These are phyloP conservation scores for Spisula solida DNA, from an alignment of 2,888 invertebrate genomes.

Conservation along the genomic window DNA sequence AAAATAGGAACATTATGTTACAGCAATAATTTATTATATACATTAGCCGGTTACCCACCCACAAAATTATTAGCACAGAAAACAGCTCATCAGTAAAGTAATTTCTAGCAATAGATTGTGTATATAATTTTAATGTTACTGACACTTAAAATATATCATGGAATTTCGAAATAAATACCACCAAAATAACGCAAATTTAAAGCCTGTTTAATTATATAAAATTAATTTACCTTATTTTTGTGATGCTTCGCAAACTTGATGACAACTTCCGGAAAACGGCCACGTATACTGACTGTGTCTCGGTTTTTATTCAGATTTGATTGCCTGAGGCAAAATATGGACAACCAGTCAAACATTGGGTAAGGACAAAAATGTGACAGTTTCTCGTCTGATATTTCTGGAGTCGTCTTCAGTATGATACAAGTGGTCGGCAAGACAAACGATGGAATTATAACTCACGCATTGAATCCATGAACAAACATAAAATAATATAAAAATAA, in stretches of 20 bases:
- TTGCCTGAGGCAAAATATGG: conserved; percentile 8
- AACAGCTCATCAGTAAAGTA: background rate
- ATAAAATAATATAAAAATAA: no score
- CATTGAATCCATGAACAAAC: no score
- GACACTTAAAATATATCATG: background rate
- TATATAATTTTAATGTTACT: no score
- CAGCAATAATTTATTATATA: no score
- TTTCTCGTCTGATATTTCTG: background rate
- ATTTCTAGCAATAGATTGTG: no score
- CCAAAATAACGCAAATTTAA: background rate
- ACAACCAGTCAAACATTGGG: conserved; percentile 33
- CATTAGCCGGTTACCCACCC: conserved; percentile 9
- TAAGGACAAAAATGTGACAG: background rate
- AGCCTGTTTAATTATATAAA: background rate
- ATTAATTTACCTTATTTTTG: background rate
- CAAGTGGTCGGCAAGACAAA: no score
- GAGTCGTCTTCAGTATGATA: background rate
- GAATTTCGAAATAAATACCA: background rate
- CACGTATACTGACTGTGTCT: conserved; percentile 20
- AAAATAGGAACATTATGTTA: no score
- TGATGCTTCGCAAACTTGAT: background rate
- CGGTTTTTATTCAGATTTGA: background rate
- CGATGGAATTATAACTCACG: no score
- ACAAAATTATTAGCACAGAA: background rate
- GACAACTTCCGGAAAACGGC: conserved; percentile 20